Conservation (phyloP, 2,113 vertebrate species). For the Ciconia boyciana region DNA sequence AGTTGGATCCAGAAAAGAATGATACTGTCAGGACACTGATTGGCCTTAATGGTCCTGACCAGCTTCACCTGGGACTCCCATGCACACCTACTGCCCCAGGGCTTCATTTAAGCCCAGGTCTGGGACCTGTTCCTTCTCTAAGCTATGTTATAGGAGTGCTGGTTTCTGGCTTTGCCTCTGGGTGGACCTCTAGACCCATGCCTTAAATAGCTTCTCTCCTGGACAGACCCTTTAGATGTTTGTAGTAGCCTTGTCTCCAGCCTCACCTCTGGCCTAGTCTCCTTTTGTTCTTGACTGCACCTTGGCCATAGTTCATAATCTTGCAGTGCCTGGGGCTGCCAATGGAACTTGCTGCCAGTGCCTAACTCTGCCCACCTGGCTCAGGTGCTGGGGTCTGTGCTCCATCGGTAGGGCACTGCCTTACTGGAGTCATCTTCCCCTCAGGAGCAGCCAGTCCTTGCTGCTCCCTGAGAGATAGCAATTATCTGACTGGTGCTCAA, state of each 20-base stretch:
- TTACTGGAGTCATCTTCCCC: neutral
- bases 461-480: neutral
- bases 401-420: rapidly evolving
- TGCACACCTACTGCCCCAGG: neutral
- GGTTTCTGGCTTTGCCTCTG: neutral
- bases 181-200: neutral
- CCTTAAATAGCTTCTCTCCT: neutral
- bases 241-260: neutral
- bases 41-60: neutral
- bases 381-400: neutral
- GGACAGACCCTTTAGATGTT: neutral
- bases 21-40: neutral
- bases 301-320: neutral
- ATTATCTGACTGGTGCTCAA: rapidly evolving
- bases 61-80: neutral
- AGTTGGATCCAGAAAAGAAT: neutral
- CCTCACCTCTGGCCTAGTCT: neutral
- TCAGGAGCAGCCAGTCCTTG: neutral
- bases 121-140: neutral
- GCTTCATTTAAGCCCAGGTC: neutral
- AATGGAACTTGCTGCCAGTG: neutral
- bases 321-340: neutral
- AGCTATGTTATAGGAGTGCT: neutral
- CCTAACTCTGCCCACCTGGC: neutral
- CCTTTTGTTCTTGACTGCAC: neutral